Conservation (phyloP, 2,888 invertebrate species). For the Eutolmus rufibarbis region DNA sequence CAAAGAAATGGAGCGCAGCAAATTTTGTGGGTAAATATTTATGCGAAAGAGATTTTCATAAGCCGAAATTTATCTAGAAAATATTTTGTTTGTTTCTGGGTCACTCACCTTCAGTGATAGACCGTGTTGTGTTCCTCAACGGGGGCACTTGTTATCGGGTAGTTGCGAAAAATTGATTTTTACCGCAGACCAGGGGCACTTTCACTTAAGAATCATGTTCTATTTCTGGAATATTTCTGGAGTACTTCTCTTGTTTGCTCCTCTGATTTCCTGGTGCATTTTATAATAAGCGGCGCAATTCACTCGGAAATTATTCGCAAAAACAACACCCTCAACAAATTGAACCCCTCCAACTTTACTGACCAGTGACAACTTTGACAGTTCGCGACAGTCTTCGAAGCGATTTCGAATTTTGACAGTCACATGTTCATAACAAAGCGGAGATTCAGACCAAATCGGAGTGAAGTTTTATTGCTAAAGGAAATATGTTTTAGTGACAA, state of each 20-base stretch:
- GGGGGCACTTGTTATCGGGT: neutral
- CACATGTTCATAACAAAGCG: neutral
- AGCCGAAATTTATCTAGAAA: neutral
- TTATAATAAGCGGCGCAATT: neutral
- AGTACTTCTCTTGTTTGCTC: neutral
- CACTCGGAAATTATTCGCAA: neutral
- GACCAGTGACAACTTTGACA: neutral
- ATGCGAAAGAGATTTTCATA: no score
- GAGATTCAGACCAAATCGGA: neutral
- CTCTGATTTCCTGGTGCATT: neutral
- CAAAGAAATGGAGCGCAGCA: neutral
- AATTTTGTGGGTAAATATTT: neutral
- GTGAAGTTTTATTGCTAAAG: neutral
- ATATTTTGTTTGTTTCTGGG: neutral
- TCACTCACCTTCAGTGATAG: neutral
- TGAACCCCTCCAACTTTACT: neutral
- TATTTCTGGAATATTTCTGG: neutral
- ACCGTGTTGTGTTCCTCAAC: neutral
- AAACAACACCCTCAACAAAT: neutral
- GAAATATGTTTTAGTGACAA: neutral
- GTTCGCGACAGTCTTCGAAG: neutral
- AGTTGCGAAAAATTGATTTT: conserved; percentile 1
- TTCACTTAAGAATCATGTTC: neutral
- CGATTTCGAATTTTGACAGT: neutral
- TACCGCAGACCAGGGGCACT: neutral